Percentiles rank a stretch among this genome's conserved stretches.
phyloP scores from a whole-genome alignment of 1,140 invertebrate genomes.

The Pseudomyrmex flavicornis region DNA sequence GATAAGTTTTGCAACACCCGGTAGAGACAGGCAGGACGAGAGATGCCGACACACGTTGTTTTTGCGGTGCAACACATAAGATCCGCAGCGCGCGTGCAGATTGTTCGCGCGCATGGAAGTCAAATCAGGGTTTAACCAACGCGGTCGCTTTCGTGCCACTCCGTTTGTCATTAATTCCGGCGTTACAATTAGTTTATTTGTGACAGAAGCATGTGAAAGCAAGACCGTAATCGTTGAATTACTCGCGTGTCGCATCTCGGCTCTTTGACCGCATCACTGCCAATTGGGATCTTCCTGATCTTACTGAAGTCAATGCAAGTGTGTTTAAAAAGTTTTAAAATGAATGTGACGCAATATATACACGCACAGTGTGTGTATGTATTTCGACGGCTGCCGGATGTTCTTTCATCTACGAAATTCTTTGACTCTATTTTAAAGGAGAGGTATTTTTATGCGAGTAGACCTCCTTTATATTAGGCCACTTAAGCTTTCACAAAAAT shows the following conservation, averaged over 20 bases:
- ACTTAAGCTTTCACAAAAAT: slow-evolving; percentile 2
- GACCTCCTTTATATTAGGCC: neutral
- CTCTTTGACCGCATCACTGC: slow-evolving; percentile 37
- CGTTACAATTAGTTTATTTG: slow-evolving; percentile 45
- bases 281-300: slow-evolving; percentile 57
- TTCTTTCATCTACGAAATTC: slow-evolving; percentile 46
- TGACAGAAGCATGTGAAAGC: slow-evolving; percentile 43
- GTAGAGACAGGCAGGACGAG: neutral
- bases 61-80: slow-evolving; percentile 32
- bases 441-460: neutral
- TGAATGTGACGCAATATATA: slow-evolving; percentile 12
- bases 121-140: slow-evolving; percentile 45
- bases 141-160: slow-evolving; percentile 36
- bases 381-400: neutral
- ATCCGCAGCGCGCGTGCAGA: slow-evolving; percentile 22
- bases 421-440: slow-evolving; percentile 29
- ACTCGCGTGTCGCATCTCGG: slow-evolving; percentile 13
- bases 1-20: neutral
- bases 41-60: slow-evolving; percentile 27
- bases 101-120: slow-evolving; percentile 31
- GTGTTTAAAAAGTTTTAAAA: slow-evolving; percentile 35
- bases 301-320: slow-evolving; percentile 46
- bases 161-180: slow-evolving; percentile 54
- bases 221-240: slow-evolving; percentile 40
- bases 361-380: neutral